A percentile compares a stretch with the other conserved stretches of the same genome.
Conservation (phyloP, 2,888 invertebrate species). For the Muschampia plurimacula region DNA sequence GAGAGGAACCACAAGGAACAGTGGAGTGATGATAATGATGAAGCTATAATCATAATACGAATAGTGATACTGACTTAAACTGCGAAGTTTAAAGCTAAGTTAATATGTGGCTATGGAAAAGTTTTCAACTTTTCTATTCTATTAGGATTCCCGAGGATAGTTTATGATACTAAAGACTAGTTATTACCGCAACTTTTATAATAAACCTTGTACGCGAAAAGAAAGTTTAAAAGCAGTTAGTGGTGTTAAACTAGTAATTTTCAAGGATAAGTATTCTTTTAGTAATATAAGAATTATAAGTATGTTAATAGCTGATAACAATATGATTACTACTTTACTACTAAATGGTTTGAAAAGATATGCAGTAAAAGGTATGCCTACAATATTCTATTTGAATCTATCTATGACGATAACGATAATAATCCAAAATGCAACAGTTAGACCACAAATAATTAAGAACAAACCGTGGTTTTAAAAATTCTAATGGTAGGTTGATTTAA, state of each 20-base stretch:
- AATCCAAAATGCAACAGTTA: no score
- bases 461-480: no score
- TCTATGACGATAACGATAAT: no score
- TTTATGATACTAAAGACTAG: constrained; percentile 12
- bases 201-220: constrained; percentile 23
- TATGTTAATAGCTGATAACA: neutral
- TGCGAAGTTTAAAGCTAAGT: constrained; percentile 8
- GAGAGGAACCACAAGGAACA: no score
- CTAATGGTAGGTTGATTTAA: no score
- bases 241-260: constrained; percentile 3
- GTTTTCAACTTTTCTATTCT: constrained; percentile 23
- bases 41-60: no score
- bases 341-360: neutral
- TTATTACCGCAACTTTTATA: constrained; percentile 27
- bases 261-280: neutral
- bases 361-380: no score
- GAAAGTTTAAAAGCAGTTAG: constrained; percentile 11
- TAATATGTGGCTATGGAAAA: constrained; percentile 9
- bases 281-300: neutral
- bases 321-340: neutral
- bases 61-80: neutral
- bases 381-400: no score
- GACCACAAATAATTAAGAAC: no score
- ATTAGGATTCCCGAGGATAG: constrained; percentile 5
- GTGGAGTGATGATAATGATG: no score